A percentile compares a stretch with the other conserved stretches of the same genome.
Conservation (phyloP, 2,113 vertebrate genomes). For the Oncorhynchus keta region DNA sequence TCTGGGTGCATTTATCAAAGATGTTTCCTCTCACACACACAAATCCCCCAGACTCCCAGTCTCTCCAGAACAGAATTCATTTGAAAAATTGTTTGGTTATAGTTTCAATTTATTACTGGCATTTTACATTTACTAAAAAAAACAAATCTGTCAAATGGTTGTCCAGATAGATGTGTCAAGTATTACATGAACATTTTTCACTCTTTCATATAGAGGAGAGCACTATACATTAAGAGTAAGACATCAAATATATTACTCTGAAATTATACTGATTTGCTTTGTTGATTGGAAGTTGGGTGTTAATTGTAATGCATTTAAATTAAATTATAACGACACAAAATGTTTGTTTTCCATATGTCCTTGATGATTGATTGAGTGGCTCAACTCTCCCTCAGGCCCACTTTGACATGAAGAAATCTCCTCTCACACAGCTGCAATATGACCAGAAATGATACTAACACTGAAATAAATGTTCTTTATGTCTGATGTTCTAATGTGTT, state of each 20-base stretch:
- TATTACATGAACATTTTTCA: slow-evolving; percentile 1
- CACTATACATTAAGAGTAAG: no score
- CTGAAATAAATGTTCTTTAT: not conserved
- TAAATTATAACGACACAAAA: no score
- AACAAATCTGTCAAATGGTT: slow-evolving; percentile 55
- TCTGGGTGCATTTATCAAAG: slow-evolving; percentile 73
- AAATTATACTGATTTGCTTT: not conserved
- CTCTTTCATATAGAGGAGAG: not conserved
- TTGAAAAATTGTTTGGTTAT: slow-evolving; percentile 64
- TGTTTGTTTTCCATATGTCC: not conserved
- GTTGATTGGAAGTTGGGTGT: no score
- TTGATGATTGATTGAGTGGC: not conserved
- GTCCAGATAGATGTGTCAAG: slow-evolving; percentile 54
- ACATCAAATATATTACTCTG: not conserved
- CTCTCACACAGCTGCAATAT: not conserved
- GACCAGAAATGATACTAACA: not conserved
- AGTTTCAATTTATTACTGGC: slow-evolving; percentile 65
- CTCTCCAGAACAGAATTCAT: slow-evolving; percentile 52
- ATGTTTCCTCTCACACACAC: slow-evolving; percentile 63
- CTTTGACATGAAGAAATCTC: not conserved
- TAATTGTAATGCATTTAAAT: no score
- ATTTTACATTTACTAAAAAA: slow-evolving; percentile 52
- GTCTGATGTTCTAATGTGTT: not conserved
- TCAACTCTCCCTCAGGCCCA: not conserved
- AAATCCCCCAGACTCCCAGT: slow-evolving; percentile 40